A percentile compares a stretch with the other conserved stretches of the same genome.
phyloP scores from a whole-genome alignment of 2,113 vertebrate species.

The Larimichthys crocea region DNA sequence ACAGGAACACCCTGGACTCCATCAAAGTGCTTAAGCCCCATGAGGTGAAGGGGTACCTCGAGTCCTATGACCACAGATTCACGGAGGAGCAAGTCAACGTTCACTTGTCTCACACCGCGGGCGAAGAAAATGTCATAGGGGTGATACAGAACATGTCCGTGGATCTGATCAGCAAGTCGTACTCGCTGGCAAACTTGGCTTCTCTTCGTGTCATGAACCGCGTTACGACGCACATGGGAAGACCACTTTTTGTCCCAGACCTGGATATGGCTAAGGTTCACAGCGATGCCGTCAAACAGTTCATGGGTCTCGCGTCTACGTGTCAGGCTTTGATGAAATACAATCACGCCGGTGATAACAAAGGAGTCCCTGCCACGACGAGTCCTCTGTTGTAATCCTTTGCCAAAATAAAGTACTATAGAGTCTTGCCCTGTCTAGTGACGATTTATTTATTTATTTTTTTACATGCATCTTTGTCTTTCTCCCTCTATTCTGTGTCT shows the following conservation, averaged over 20 bases:
- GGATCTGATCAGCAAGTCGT: constrained; percentile 17
- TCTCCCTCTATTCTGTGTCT: too few relatives aligned
- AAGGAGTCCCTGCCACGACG: accelerated
- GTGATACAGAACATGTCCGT: constrained; percentile 23
- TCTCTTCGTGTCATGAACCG: constrained; percentile 32
- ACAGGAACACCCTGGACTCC: constrained; percentile 29
- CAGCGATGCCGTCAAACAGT: constrained; percentile 26
- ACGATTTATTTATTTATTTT: too few relatives aligned
- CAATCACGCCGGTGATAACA: background rate
- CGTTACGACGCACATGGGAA: constrained; percentile 21
- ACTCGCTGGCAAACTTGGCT: background rate
- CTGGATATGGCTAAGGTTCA: constrained; percentile 21
- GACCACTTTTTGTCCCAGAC: background rate
- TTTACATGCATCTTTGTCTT: background rate
- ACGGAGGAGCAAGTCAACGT: constrained; percentile 18
- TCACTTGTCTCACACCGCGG: constrained; percentile 11
- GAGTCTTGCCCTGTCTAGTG: too few relatives aligned
- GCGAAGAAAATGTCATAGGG: background rate
- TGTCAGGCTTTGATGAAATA: constrained; percentile 1
- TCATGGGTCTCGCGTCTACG: background rate
- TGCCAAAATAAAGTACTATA: too few relatives aligned
- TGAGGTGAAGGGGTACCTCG: background rate
- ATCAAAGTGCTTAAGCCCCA: constrained; percentile 5
- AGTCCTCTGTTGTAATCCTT: background rate
- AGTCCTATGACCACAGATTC: background rate